Evolutionary conservation across 2,888 invertebrate species (phyloP).

Genomic region (Drosophila nr. medialis): DNA sequence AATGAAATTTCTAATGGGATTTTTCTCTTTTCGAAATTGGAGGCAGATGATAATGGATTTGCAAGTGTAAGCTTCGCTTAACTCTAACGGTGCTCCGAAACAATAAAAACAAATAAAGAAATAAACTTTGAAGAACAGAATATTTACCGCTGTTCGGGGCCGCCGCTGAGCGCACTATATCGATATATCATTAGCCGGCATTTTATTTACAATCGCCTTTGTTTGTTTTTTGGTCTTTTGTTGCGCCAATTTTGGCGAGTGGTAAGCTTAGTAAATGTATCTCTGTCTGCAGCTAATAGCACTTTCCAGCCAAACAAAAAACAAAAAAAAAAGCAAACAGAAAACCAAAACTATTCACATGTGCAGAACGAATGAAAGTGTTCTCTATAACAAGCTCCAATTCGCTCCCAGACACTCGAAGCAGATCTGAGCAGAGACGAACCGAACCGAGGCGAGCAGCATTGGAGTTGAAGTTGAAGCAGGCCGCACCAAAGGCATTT

Average conservation of each 20-base stretch:
- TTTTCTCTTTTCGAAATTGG: background rate
- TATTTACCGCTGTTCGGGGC: slow-evolving; percentile 41
- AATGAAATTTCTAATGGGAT: background rate
- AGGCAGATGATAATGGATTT: slow-evolving; percentile 26
- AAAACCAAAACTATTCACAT: slow-evolving; percentile 35
- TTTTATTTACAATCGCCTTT: slow-evolving; percentile 80
- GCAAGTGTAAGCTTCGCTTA: slow-evolving; percentile 53
- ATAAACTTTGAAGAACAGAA: slow-evolving; percentile 54
- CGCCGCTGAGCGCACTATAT: slow-evolving; percentile 57
- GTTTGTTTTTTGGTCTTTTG: slow-evolving; percentile 66
- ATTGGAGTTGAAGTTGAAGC: slow-evolving; percentile 53
- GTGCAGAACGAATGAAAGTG: slow-evolving; percentile 79
- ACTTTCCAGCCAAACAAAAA: slow-evolving; percentile 57
- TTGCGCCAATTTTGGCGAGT: slow-evolving; percentile 59
- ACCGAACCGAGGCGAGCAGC: slow-evolving; percentile 8
- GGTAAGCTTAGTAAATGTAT: slow-evolving; percentile 42
- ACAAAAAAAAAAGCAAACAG: slow-evolving; percentile 9
- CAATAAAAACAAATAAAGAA: slow-evolving; percentile 50
- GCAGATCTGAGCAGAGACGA: slow-evolving; percentile 9
- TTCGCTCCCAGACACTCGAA: slow-evolving; percentile 41
- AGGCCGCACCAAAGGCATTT: slow-evolving; percentile 16
- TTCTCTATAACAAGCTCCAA: slow-evolving; percentile 65
- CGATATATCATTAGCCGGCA: slow-evolving; percentile 78
- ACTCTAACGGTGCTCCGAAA: slow-evolving; percentile 62
- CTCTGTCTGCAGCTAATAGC: slow-evolving; percentile 66